A percentile compares a stretch with the other conserved stretches of the same genome.
Evolutionary conservation across 2,888 invertebrate species (phyloP).

Genomic region (Philonicus albiceps): DNA sequence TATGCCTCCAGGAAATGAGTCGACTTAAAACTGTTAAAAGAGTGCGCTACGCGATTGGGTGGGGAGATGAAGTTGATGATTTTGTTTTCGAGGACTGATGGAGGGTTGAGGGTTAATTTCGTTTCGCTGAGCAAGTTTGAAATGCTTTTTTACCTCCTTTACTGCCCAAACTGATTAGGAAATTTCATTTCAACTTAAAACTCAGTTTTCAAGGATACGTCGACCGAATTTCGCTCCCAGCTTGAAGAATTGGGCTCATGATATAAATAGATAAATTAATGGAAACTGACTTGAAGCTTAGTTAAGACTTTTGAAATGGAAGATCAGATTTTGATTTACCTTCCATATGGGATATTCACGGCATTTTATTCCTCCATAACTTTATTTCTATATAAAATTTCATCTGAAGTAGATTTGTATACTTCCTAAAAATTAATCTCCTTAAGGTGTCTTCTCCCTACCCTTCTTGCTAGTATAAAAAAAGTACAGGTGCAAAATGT

Average conservation of each 20-base stretch:
- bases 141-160: neutral
- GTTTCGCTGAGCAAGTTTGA: neutral
- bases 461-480: too few species aligned
- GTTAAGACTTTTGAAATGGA: neutral
- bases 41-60: neutral
- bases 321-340: neutral
- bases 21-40: neutral
- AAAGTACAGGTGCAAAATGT: too few species aligned
- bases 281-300: neutral
- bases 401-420: too few species aligned
- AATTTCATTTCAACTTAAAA: neutral
- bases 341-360: neutral
- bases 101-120: neutral
- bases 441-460: too few species aligned
- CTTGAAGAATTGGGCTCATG: neutral
- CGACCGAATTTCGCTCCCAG: neutral
- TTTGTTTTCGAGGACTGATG: neutral
- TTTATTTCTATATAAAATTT: too few species aligned
- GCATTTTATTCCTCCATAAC: too few species aligned
- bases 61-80: neutral
- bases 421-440: too few species aligned
- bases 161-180: neutral
- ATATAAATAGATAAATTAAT: neutral
- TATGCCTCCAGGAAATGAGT: slow-evolving; percentile 18
- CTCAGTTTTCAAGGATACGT: neutral